Evolutionary conservation across 2,888 invertebrate species (phyloP), one percentile per base, ranked within the genome.

Genomic region (Anthoptus insignis): DNA sequence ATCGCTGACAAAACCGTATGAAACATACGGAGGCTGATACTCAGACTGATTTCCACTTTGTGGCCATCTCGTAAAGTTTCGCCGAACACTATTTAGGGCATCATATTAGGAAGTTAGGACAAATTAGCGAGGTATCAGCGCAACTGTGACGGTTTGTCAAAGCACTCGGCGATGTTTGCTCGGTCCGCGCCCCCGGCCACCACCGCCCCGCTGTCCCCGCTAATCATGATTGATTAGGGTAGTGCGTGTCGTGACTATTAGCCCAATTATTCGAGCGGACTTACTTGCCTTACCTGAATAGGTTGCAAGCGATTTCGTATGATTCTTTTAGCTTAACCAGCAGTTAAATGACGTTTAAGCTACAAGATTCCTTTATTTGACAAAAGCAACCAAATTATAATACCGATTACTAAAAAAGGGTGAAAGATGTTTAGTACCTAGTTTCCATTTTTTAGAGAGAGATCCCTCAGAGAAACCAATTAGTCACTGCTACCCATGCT

Each of bases 221-320:
- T 39, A 39, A 39, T 56, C 39, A 14, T 39, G 39, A 56, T 56
- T 56, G 54, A 39, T 56, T 56, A 56, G 39, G 39, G 50, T 27
- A 16, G 24, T 22, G 24, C 39, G 39, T 56, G 54, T 14, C 39
- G 39, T 24, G 14, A 24, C 39, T 56, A 27, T 56, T 16, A 14
- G 39, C 37, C 37, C n/a, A n/a, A 37, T 54, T 42, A 42, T 42
- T 37, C 37, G 11, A 19, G 9, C 19, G 19, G 9, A 42, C n/a
- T 11, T 9, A 19, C 42, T 6, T 42, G 14, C 5, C 2, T 16
- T 39, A 13, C 39, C 13, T 39, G 14, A 2, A 7, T 39, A 16
- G 16, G 7, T 39, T 2, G 1, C 39, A 39, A 39, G 14, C 16
- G n/a, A n/a, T n/a, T n/a, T n/a, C n/a, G n/a, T n/a, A n/a, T n/a